These are phyloP conservation scores for Geotrypetes seraphini DNA, from an alignment of 2,797 vertebrate species.

Conservation along the genomic window DNA sequence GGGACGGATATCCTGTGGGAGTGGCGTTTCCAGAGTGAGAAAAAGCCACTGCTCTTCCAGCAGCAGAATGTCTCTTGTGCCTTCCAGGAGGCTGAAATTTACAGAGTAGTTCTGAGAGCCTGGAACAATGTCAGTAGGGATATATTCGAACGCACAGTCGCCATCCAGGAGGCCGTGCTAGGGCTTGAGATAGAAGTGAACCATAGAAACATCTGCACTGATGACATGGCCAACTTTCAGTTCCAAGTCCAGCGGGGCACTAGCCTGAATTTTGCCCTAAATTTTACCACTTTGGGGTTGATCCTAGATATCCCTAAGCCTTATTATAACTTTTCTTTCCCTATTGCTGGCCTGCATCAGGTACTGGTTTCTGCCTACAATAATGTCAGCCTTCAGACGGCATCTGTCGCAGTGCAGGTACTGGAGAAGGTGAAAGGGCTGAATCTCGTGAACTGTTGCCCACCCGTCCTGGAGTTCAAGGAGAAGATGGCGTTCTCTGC, in stretches of 20 bases:
- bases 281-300: conserved; percentile 28
- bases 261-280: conserved; percentile 41
- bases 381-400: conserved; percentile 36
- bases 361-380: conserved; percentile 50
- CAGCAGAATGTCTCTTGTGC: conserved; percentile 27
- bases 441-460: conserved; percentile 41
- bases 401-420: conserved; percentile 30
- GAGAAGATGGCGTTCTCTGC: conserved; percentile 38
- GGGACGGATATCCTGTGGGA: conserved; percentile 48
- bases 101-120: conserved; percentile 45
- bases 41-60: background rate
- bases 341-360: conserved; percentile 37
- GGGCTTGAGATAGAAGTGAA: conserved; percentile 40
- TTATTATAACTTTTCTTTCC: conserved; percentile 26
- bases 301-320: conserved; percentile 9
- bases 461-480: conserved; percentile 31
- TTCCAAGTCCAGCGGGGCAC: conserved; percentile 48
- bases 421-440: conserved; percentile 43
- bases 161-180: conserved; percentile 41
- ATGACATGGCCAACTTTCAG: conserved; percentile 33
- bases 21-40: conserved; percentile 33
- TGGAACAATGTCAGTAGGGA: conserved; percentile 60
- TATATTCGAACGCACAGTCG: conserved; percentile 30
- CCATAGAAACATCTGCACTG: conserved; percentile 30
- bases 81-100: conserved; percentile 37